Percentiles rank a stretch among this genome's conserved stretches.
phyloP scores from a whole-genome alignment of 2,888 invertebrate species.

The Nycteola revayana region DNA sequence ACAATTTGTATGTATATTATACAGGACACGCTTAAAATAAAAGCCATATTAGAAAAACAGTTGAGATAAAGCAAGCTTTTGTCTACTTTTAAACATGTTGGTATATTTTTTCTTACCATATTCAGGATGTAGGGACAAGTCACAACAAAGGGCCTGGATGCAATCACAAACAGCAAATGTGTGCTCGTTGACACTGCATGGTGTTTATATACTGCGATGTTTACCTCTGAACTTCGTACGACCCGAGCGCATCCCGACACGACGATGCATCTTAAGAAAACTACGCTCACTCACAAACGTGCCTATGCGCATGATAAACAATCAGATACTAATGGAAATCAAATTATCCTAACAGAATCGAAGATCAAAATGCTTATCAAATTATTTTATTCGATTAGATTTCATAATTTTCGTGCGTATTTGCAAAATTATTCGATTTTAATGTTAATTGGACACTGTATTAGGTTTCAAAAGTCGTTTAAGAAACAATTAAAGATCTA shows the following conservation, averaged over 20 bases:
- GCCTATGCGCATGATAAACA: slow-evolving; percentile 33
- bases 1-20: too few species aligned
- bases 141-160: slow-evolving; percentile 50
- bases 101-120: slow-evolving; percentile 60
- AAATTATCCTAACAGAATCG: slow-evolving; percentile 37
- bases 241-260: slow-evolving; percentile 62
- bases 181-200: slow-evolving; percentile 71
- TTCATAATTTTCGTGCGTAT: slow-evolving; percentile 23
- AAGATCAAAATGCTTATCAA: slow-evolving; percentile 32
- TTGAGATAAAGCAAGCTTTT: too few species aligned
- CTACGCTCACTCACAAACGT: slow-evolving; percentile 30
- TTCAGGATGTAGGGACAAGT: slow-evolving; percentile 36
- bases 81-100: too few species aligned
- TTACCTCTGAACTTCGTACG: slow-evolving; percentile 80
- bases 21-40: too few species aligned
- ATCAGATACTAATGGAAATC: slow-evolving; percentile 41
- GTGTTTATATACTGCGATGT: slow-evolving; percentile 73
- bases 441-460: slow-evolving; percentile 1
- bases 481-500: too few species aligned
- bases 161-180: slow-evolving; percentile 60
- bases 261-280: slow-evolving; percentile 45
- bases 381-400: slow-evolving; percentile 39
- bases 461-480: too few species aligned
- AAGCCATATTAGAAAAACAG: too few species aligned
- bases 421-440: slow-evolving; percentile 22